Evolutionary conservation across 2,113 vertebrate species (phyloP).

Genomic region (Prochilodus magdalenae): DNA sequence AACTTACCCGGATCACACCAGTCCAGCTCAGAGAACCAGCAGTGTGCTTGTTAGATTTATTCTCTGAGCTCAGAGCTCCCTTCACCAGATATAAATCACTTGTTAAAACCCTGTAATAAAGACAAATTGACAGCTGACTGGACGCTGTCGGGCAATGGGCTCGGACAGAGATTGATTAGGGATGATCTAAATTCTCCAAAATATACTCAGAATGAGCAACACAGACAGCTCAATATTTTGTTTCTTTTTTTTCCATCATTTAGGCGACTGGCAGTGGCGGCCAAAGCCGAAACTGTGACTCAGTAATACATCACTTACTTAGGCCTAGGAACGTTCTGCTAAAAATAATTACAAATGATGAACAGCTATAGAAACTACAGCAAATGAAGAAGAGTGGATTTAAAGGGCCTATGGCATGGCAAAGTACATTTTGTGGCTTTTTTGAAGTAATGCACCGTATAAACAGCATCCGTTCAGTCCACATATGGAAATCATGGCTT

Average conservation of each 20-base stretch:
- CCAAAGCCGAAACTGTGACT: neutral
- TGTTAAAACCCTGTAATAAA: conserved; percentile 70
- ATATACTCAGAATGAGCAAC: too few species aligned
- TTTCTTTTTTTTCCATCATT: conserved; percentile 43
- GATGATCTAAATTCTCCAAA: conserved; percentile 60
- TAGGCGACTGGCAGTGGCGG: conserved; percentile 10
- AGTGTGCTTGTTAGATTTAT: neutral
- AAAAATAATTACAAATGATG: conserved; percentile 27
- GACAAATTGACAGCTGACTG: conserved; percentile 62
- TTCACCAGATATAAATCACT: conserved; percentile 55
- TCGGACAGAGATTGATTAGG: conserved; percentile 67
- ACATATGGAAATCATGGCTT: too few species aligned
- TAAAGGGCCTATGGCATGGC: neutral
- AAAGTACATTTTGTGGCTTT: too few species aligned
- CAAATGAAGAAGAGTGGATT: neutral
- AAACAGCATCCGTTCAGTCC: too few species aligned
- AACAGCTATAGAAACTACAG: neutral
- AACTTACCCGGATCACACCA: neutral
- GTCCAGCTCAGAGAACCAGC: neutral
- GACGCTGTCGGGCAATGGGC: conserved; percentile 47
- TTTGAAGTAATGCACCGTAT: too few species aligned
- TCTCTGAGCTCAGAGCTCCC: neutral
- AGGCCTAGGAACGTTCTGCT: conserved; percentile 15
- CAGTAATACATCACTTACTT: conserved; percentile 35
- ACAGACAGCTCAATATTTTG: conserved; percentile 53